These are phyloP conservation scores for Triplophysa tibetana DNA, from an alignment of 2,113 vertebrate species.

Conservation along the genomic window DNA sequence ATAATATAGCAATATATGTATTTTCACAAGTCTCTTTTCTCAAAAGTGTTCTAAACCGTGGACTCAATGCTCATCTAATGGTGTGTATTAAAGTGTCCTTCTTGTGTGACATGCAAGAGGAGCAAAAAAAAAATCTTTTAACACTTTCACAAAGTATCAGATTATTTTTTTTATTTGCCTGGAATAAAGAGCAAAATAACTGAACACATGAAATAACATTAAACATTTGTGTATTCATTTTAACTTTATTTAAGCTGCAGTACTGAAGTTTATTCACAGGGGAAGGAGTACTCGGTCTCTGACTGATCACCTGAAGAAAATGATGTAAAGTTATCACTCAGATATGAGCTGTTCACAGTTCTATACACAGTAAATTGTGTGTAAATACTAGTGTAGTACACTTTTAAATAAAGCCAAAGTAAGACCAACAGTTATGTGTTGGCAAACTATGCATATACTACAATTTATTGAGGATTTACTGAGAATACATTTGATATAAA, in stretches of 20 bases:
- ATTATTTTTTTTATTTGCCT: not conserved
- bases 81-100: too few relatives aligned
- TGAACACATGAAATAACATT: not conserved
- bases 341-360: not conserved
- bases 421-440: too few relatives aligned
- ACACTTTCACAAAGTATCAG: not conserved
- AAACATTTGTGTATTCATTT: not conserved
- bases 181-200: not conserved
- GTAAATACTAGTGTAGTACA: not conserved
- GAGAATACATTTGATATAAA: not conserved
- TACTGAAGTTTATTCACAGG: constrained; percentile 38
- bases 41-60: too few relatives aligned
- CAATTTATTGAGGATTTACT: too few relatives aligned
- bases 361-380: not conserved
- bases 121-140: not conserved
- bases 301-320: constrained; percentile 63
- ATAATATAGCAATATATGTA: too few relatives aligned
- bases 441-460: too few relatives aligned
- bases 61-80: too few relatives aligned
- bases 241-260: not conserved
- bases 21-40: too few relatives aligned
- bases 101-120: not conserved
- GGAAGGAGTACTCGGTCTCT: constrained; percentile 61
- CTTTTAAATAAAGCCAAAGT: not conserved
- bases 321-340: constrained; percentile 55